A percentile compares a stretch with the other conserved stretches of the same genome.
phyloP scores from a whole-genome alignment of 2,113 vertebrate species.

The Mellivora capensis region DNA sequence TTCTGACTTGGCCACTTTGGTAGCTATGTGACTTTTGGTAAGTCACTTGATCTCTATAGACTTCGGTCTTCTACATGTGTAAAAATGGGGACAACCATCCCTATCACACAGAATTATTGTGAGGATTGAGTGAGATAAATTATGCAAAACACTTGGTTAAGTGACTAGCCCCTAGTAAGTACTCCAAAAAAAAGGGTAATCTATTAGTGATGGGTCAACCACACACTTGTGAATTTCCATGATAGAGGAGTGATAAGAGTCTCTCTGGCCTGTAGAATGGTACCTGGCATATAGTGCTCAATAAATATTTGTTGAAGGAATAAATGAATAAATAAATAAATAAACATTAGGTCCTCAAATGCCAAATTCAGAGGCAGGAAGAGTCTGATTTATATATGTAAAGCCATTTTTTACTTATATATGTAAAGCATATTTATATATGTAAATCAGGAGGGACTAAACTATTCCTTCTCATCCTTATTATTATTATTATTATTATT shows the following conservation, averaged over 20 bases:
- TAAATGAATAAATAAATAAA: background rate
- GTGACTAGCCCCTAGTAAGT: background rate
- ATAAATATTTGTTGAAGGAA: background rate
- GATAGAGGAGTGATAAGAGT: background rate
- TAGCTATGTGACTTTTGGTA: background rate
- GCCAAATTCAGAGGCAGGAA: background rate
- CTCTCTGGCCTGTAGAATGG: background rate
- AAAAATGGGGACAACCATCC: background rate
- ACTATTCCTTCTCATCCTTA: background rate
- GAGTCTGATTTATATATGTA: background rate
- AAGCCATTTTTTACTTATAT: background rate
- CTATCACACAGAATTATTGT: background rate
- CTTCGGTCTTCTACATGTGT: background rate
- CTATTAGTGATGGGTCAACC: background rate
- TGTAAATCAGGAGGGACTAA: background rate
- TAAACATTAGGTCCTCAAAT: background rate
- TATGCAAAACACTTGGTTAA: background rate
- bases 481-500: background rate
- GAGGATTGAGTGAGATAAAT: slow-evolving; percentile 1
- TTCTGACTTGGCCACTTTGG: slow-evolving; percentile 18
- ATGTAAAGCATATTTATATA: background rate
- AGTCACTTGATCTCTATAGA: slow-evolving; percentile 1
- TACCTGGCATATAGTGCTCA: background rate
- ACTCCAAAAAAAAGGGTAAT: background rate
- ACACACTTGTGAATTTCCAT: background rate